phyloP scores from a whole-genome alignment of 2,113 vertebrate genomes.

The Panthera leo region DNA sequence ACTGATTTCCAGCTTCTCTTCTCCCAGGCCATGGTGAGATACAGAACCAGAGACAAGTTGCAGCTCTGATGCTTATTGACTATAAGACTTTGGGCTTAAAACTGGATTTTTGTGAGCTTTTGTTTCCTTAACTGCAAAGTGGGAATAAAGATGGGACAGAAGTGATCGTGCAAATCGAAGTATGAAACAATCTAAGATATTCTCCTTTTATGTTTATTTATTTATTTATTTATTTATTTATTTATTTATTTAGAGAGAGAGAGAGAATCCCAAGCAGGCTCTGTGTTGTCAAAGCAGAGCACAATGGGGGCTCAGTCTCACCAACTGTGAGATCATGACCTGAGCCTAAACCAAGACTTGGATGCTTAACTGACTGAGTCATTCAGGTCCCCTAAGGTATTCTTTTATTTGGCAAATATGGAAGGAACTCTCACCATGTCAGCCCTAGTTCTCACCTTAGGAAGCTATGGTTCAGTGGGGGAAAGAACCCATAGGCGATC shows the following conservation, averaged over 20 bases:
- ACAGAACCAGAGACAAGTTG: accelerated
- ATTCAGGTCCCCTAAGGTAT: neutral
- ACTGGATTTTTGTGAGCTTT: neutral
- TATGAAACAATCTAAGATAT: neutral
- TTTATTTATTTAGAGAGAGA: too few species aligned
- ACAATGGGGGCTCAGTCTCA: too few species aligned
- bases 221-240: too few species aligned
- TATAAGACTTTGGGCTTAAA: neutral
- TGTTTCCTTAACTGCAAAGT: neutral
- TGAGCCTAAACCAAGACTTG: too few species aligned
- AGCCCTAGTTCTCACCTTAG: neutral
- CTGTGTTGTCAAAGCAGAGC: too few species aligned
- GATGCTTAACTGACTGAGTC: too few species aligned
- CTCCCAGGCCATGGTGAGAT: too few species aligned
- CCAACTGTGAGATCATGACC: too few species aligned
- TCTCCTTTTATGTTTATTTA: neutral
- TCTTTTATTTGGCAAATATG: neutral
- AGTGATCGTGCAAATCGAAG: neutral
- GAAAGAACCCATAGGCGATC: neutral
- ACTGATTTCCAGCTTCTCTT: neutral
- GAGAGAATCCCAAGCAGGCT: too few species aligned
- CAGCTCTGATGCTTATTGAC: neutral
- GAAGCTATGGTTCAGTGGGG: neutral
- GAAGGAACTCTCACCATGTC: neutral
- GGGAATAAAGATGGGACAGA: neutral